Evolutionary conservation across 2,888 invertebrate species (phyloP), one percentile per base, ranked within the genome.

Genomic region (Chymomyza caudatula): DNA sequence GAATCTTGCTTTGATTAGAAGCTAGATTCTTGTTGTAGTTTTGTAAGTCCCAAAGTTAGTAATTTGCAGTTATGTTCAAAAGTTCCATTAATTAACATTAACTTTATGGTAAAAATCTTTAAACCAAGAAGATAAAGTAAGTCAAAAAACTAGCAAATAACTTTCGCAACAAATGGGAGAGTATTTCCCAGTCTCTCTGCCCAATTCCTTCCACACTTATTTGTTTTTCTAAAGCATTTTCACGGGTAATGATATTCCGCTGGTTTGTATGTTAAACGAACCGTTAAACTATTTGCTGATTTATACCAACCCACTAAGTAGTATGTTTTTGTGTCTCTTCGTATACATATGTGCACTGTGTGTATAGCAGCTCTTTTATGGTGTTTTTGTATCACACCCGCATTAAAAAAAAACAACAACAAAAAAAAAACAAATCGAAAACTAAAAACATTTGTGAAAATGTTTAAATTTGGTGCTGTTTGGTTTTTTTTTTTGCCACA

Each of bases 211-310:
- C 15, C 4, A 15, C 1, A 20, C 20, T 44, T 62, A 13, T 11
- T 52, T 65, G 13, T 55, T 20, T 42, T 47, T 47, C 6, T 47
- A 6, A n/a, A 47, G 2, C 17, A 47, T 43, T 67, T 17, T 49
- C n/a, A 37, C 2, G 47, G 47, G 6, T 20, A 19, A 51, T 19
- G 19, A 51, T 22, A 13, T 15, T 75, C 70, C 58, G 73, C 73
- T 75, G 63, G 49, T 66, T 66, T 69, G 62, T 60, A 70, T 78
- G 78, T 66, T 68, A 75, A 80, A 80, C 79, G 85, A 85, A 71
- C 79, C 79, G 69, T 85, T 82, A 71, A 80, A 80, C 83, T 77
- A 77, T 80, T 75, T 82, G 79, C 72, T 82, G 79, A 79, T 80
- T 37, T 37, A 37, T 37, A 11, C 29, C 29, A 37, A 37, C 29